phyloP scores from a whole-genome alignment of 1,140 invertebrate species.

The Neodiprion pinetum region DNA sequence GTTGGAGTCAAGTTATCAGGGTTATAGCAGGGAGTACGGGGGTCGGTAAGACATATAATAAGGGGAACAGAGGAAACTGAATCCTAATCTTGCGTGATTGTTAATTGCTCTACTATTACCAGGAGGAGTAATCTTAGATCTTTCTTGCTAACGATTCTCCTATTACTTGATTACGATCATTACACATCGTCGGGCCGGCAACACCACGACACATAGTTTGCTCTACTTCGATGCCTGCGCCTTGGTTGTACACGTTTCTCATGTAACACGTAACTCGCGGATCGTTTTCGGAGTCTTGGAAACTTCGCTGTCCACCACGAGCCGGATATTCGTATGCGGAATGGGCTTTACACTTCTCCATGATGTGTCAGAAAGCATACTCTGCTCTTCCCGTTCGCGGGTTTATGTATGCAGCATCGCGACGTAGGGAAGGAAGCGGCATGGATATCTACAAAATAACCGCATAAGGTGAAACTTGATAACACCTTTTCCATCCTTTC shows the following conservation, averaged over 20 bases:
- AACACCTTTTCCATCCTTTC: conserved; percentile 31
- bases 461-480: conserved; percentile 40
- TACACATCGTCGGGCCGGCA: background rate
- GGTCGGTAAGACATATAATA: no score
- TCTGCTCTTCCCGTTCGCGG: background rate
- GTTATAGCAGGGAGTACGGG: no score
- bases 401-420: background rate
- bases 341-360: no score
- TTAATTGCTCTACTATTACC: conserved; percentile 19
- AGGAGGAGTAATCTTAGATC: conserved; percentile 9
- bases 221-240: background rate
- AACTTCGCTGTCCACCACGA: no score
- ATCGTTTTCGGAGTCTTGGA: no score
- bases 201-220: background rate
- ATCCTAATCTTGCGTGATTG: conserved; percentile 28
- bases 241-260: background rate
- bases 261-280: background rate
- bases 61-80: conserved; percentile 19
- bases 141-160: background rate
- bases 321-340: no score
- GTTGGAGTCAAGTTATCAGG: no score
- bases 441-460: conserved; percentile 40
- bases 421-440: background rate
- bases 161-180: conserved; percentile 14
- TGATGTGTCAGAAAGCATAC: no score